These are phyloP conservation scores for Julus scandinavius DNA, from an alignment of 2,888 invertebrate genomes.

Conservation along the genomic window DNA sequence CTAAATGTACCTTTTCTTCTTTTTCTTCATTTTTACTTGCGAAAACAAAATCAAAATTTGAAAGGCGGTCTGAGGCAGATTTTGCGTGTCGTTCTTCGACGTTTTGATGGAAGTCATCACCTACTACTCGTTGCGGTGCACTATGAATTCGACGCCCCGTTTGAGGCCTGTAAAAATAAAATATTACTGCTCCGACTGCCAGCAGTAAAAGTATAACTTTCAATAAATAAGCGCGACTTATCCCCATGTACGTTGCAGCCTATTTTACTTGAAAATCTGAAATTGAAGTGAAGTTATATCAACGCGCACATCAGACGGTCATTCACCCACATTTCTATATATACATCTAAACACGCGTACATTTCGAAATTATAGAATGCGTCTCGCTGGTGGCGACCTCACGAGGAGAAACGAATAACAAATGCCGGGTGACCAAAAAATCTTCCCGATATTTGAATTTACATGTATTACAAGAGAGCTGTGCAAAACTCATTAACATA, in stretches of 20 bases:
- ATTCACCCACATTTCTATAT: constrained; percentile 37
- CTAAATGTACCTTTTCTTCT: constrained; percentile 42
- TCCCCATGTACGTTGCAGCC: constrained; percentile 48
- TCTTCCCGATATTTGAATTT: neutral
- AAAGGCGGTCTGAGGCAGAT: neutral
- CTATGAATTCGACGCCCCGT: neutral
- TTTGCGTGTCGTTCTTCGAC: neutral
- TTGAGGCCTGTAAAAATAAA: constrained; percentile 16
- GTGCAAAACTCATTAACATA: neutral
- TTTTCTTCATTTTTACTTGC: constrained; percentile 21
- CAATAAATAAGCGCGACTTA: constrained; percentile 46
- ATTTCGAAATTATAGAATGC: neutral
- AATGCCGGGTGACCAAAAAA: neutral
- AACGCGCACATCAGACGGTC: neutral
- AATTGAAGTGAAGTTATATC: neutral
- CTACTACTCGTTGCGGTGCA: neutral
- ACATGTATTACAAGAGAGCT: neutral
- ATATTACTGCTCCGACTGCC: neutral
- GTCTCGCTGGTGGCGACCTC: neutral
- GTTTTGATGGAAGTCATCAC: neutral
- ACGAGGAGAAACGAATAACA: neutral
- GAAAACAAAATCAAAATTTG: constrained; percentile 29
- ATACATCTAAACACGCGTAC: neutral
- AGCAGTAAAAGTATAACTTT: constrained; percentile 27
- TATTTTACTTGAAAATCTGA: neutral